Evolutionary conservation across 1,140 invertebrate species (phyloP), one percentile per base, ranked within the genome.

Genomic region (Drosophila repleta): DNA sequence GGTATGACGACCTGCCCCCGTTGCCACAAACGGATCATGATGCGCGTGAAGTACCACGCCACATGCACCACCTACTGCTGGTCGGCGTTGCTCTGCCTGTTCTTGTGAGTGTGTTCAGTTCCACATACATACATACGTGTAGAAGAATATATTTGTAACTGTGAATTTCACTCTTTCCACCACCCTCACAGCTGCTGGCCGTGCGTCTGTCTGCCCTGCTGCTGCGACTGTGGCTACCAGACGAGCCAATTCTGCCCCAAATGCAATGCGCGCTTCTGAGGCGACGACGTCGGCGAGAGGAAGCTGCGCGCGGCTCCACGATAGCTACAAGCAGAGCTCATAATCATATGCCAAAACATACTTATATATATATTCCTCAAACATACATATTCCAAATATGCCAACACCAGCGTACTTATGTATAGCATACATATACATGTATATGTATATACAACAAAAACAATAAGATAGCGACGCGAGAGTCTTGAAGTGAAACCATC

Each of bases 171-270:
- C n/a, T n/a, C n/a, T n/a, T n/a, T n/a, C n/a, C n/a, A n/a, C n/a
- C n/a, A n/a, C n/a, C n/a, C n/a, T n/a, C 35, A 32, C 90, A 87
- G 84, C 0, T 85, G 76, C 60, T 95, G 93, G 92, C 93, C 92
- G 2, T 95, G 94, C 70, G 93, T 93, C 7, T 94, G 93, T 51
- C 79, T 94, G n/a, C 94, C 95, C 3, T 95, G 95, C 67, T 95
- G 94, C 63, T 93, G 94, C 69, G 93, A 95, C 69, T 93, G 92
- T 7, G 95, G 94, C 76, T 92, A 94, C 68, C 92, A 91, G 10
- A 93, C 93, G n/a, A 94, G 94, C 55, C 95, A 95, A 72, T 94
- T 93, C 71, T 96, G 95, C 77, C 94, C 95, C 15, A 93, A 93
- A 45, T 96, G 95, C 75, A 92, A 92, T 13, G 81, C 92, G 2